phyloP scores from a whole-genome alignment of 2,888 invertebrate genomes.

The Lacanobia wlatinum region DNA sequence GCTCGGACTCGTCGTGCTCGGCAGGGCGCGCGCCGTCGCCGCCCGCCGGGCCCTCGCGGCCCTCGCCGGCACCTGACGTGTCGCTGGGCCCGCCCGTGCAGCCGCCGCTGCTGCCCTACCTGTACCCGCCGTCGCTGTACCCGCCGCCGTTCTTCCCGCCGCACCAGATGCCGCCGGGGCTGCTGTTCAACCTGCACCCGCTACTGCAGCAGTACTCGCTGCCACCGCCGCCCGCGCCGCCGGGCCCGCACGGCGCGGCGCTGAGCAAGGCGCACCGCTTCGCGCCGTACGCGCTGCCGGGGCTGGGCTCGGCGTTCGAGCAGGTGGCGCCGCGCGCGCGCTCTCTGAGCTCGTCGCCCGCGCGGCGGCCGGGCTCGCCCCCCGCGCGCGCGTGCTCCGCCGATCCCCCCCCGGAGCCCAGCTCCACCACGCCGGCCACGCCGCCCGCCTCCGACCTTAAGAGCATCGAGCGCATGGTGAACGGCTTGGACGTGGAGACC shows the following conservation, averaged over 20 bases:
- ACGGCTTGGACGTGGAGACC: slow-evolving; percentile 97
- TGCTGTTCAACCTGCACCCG: slow-evolving; percentile 97
- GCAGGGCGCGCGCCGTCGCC: slow-evolving; percentile 91
- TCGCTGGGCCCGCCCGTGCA: slow-evolving; percentile 98
- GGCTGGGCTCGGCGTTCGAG: slow-evolving; percentile 96
- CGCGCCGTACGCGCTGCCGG: slow-evolving; percentile 96
- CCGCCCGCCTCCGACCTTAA: slow-evolving; percentile 96
- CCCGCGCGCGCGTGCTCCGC: slow-evolving; percentile 89
- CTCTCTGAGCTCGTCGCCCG: slow-evolving; percentile 92
- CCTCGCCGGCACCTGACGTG: slow-evolving; percentile 97
- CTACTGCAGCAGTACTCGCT: slow-evolving; percentile 96
- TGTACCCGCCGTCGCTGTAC: slow-evolving; percentile 97
- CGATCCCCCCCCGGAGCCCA: slow-evolving; percentile 89
- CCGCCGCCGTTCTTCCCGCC: slow-evolving; percentile 94
- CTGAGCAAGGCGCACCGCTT: slow-evolving; percentile 94
- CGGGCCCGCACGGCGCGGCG: slow-evolving; percentile 92
- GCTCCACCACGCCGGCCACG: slow-evolving; percentile 89
- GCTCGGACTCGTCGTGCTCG: slow-evolving; percentile 94
- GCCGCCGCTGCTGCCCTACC: slow-evolving; percentile 97
- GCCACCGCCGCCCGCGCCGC: slow-evolving; percentile 92
- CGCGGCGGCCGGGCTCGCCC: slow-evolving; percentile 84
- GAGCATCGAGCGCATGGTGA: slow-evolving; percentile 99
- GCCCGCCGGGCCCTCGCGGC: slow-evolving; percentile 90
- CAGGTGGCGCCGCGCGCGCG: slow-evolving; percentile 95
- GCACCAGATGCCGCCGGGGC: slow-evolving; percentile 94